Conservation (phyloP, 1,140 invertebrate genomes). For the Rhopalosiphum maidis region DNA sequence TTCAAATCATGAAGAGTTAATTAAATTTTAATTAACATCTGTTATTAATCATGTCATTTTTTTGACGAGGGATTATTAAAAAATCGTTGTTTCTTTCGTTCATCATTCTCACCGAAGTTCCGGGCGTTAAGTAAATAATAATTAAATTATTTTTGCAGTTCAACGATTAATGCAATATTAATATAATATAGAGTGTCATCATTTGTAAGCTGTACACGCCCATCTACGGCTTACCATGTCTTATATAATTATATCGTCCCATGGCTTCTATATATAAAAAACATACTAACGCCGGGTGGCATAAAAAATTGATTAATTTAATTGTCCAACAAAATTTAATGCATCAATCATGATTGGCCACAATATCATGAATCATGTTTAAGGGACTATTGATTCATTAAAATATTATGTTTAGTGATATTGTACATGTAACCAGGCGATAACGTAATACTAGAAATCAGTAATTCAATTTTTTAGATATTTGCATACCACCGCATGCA, state of each 20-base stretch:
- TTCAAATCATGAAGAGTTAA: too few relatives aligned
- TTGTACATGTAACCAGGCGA: too few relatives aligned
- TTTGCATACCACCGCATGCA: neutral
- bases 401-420: too few relatives aligned
- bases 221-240: neutral
- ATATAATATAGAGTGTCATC: neutral
- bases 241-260: neutral
- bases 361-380: neutral
- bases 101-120: neutral
- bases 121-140: neutral
- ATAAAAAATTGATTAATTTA: neutral
- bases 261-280: neutral
- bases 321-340: neutral
- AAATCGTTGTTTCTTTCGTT: neutral
- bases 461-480: neutral
- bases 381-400: neutral
- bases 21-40: neutral
- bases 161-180: neutral
- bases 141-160: neutral
- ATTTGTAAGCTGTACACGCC: neutral
- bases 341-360: neutral
- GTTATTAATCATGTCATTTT: neutral
- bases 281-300: neutral
- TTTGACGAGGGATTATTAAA: neutral
- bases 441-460: neutral